Evolutionary conservation across 2,113 vertebrate genomes (phyloP).

Genomic region (Brachyhypopomus gauderio): DNA sequence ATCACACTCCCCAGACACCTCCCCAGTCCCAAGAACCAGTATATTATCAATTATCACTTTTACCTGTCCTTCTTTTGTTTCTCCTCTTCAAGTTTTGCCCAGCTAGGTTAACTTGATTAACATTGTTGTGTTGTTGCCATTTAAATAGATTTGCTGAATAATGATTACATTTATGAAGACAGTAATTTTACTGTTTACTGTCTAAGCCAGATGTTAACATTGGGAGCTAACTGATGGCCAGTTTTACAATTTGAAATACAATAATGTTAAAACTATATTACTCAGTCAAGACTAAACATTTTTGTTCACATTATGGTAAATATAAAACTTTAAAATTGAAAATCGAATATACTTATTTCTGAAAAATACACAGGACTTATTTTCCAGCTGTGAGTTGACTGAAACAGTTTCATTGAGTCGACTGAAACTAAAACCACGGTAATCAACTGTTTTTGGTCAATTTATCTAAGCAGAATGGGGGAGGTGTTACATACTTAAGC

Average conservation of each 20-base stretch:
- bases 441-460: slow-evolving; percentile 61
- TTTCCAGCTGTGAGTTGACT: slow-evolving; percentile 17
- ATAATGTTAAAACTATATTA: not conserved
- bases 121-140: too few species aligned
- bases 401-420: slow-evolving; percentile 8
- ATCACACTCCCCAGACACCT: too few species aligned
- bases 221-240: not conserved
- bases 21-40: too few species aligned
- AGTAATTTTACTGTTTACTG: not conserved
- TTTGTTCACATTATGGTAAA: too few species aligned
- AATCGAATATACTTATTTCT: not conserved
- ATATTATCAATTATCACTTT: too few species aligned
- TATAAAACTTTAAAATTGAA: not conserved
- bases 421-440: slow-evolving; percentile 42
- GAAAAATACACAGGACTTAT: not conserved
- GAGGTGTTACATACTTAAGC: slow-evolving; percentile 69
- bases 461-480: slow-evolving; percentile 72
- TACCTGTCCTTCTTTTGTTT: too few species aligned
- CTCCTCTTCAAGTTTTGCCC: too few species aligned
- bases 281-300: not conserved
- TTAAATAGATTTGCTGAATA: too few species aligned
- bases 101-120: too few species aligned
- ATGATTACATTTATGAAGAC: not conserved
- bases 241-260: not conserved
- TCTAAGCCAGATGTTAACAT: not conserved